Evolutionary conservation across 2,888 invertebrate genomes (phyloP).

Genomic region (Morinoia aosen): DNA sequence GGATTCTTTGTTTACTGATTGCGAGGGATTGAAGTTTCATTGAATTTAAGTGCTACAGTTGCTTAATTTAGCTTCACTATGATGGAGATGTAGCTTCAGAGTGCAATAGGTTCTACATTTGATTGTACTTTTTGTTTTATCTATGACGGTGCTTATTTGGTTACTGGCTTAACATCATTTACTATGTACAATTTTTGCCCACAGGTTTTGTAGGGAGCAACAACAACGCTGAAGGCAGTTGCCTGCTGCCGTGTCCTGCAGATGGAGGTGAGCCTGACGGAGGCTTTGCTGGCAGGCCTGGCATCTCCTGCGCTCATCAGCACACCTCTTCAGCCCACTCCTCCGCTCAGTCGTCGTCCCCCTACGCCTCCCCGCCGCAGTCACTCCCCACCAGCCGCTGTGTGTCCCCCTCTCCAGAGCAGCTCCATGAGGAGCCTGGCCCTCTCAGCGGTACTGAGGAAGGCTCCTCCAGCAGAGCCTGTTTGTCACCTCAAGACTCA

Average conservation of each 20-base stretch:
- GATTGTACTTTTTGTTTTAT: too few species aligned
- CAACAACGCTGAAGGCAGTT: constrained; percentile 59
- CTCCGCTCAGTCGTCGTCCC: constrained; percentile 76
- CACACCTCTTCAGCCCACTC: constrained; percentile 70
- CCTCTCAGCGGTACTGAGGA: not conserved
- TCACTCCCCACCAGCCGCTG: constrained; percentile 77
- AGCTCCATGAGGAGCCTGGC: not conserved
- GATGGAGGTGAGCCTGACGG: constrained; percentile 54
- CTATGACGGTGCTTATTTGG: not conserved
- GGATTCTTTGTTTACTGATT: too few species aligned
- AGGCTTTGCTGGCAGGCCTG: not conserved
- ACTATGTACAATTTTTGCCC: not conserved
- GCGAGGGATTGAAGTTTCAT: too few species aligned
- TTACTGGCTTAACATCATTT: not conserved
- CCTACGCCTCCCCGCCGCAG: constrained; percentile 77
- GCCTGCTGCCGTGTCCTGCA: not conserved
- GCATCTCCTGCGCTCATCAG: constrained; percentile 57
- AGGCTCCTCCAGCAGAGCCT: not conserved
- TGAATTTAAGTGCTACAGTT: too few species aligned
- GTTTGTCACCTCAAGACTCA: constrained; percentile 12
- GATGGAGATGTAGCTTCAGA: too few species aligned
- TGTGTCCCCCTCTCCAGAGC: constrained; percentile 75
- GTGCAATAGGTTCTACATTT: too few species aligned
- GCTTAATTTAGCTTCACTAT: too few species aligned
- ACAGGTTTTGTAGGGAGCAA: not conserved